phyloP scores from a whole-genome alignment of 2,113 vertebrate genomes.

The Hystrix brachyura region DNA sequence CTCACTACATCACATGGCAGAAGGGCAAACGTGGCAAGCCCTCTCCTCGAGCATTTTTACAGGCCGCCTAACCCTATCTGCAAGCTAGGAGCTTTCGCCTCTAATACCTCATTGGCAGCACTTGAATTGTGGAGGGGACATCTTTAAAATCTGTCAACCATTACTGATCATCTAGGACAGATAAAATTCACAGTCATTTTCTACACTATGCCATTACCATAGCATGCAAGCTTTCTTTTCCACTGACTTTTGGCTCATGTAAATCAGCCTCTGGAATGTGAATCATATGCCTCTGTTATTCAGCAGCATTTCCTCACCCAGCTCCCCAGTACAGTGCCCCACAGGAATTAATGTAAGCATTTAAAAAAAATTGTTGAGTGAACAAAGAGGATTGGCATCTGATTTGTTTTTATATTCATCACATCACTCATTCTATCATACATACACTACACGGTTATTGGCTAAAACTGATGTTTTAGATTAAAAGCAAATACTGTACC shows the following conservation, averaged over 20 bases:
- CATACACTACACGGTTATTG: not conserved
- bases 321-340: not conserved
- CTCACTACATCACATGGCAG: not conserved
- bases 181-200: not conserved
- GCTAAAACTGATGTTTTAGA: constrained; percentile 27
- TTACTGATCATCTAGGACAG: not conserved
- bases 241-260: not conserved
- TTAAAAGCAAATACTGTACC: not conserved
- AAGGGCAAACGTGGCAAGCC: not conserved
- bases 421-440: not conserved
- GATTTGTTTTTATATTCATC: constrained; percentile 9
- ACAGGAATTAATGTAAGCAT: not conserved
- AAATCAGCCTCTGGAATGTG: not conserved
- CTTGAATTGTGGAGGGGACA: not conserved
- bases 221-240: not conserved
- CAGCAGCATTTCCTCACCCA: not conserved
- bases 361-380: not conserved
- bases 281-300: not conserved
- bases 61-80: not conserved
- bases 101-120: not conserved
- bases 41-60: not conserved
- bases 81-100: not conserved
- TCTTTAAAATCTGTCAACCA: not conserved
- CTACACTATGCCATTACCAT: not conserved
- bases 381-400: not conserved